Evolutionary conservation across 2,888 invertebrate species (phyloP).

Genomic region (Pogonocherus hispidulus): DNA sequence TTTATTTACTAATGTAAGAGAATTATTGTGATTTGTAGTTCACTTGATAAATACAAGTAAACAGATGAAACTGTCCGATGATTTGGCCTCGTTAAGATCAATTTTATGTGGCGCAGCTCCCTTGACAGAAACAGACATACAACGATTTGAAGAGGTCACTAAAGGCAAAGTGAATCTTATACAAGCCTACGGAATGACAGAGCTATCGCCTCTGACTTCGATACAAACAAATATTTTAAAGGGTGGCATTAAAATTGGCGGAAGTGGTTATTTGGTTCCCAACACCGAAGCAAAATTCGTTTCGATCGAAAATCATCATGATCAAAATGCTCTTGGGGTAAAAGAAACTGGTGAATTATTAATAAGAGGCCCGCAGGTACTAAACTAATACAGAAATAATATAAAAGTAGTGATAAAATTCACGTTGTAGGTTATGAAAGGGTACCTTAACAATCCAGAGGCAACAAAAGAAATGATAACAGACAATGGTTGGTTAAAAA

Average conservation of each 20-base stretch:
- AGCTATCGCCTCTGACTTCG: background rate
- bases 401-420: background rate
- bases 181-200: constrained; percentile 18
- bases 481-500: constrained; percentile 81
- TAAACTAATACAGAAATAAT: background rate
- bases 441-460: constrained; percentile 81
- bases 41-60: constrained; percentile 5
- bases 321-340: constrained; percentile 51
- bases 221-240: background rate
- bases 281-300: constrained; percentile 78
- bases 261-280: constrained; percentile 51
- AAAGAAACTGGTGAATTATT: constrained; percentile 79
- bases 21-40: constrained; percentile 4
- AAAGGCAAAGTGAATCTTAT: constrained; percentile 6
- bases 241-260: constrained; percentile 5
- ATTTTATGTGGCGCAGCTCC: constrained; percentile 4
- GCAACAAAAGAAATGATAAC: constrained; percentile 78
- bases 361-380: constrained; percentile 82
- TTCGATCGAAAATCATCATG: constrained; percentile 62
- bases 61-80: background rate
- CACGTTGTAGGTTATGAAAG: constrained; percentile 72
- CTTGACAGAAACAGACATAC: background rate
- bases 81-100: background rate
- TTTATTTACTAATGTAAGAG: background rate
- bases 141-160: background rate